A percentile compares a stretch with the other conserved stretches of the same genome.
Evolutionary conservation across 2,113 vertebrate genomes (phyloP).

Genomic region (Tachysurus fulvidraco): DNA sequence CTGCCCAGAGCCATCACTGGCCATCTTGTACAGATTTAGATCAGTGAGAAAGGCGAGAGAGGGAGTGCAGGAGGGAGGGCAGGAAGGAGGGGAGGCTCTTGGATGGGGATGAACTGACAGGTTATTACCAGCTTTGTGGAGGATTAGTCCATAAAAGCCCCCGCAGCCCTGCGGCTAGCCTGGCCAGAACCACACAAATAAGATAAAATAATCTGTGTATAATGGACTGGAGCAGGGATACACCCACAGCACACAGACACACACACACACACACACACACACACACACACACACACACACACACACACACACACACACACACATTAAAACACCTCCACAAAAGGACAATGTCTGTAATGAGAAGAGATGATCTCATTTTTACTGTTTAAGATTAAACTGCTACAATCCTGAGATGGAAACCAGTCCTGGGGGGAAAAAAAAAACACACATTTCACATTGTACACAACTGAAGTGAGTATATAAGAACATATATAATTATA

Average conservation of each 20-base stretch:
- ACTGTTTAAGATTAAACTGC: conserved; percentile 76
- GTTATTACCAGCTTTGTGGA: conserved; percentile 79
- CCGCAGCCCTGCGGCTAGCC: conserved; percentile 66
- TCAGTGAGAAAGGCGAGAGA: conserved; percentile 54
- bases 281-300: conserved; percentile 4
- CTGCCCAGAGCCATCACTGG: conserved; percentile 37
- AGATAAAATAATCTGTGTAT: conserved; percentile 75
- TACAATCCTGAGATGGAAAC: conserved; percentile 63
- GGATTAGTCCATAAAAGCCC: conserved; percentile 78
- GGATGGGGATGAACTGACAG: conserved; percentile 75
- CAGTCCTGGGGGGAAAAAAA: not conserved
- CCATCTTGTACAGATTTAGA: conserved; percentile 61
- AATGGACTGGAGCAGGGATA: conserved; percentile 56
- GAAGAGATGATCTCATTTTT: conserved; percentile 66
- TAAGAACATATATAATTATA: no score
- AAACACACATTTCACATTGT: not conserved
- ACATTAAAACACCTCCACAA: conserved; percentile 34
- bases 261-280: no score
- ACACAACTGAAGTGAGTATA: not conserved
- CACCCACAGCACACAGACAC: conserved; percentile 37
- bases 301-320: not conserved
- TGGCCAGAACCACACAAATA: conserved; percentile 68
- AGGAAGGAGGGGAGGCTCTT: conserved; percentile 55
- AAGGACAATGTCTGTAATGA: conserved; percentile 48
- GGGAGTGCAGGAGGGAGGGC: conserved; percentile 24